These are phyloP conservation scores for Allolobophora icterica DNA, from an alignment of 2,888 invertebrate species.

Conservation along the genomic window DNA sequence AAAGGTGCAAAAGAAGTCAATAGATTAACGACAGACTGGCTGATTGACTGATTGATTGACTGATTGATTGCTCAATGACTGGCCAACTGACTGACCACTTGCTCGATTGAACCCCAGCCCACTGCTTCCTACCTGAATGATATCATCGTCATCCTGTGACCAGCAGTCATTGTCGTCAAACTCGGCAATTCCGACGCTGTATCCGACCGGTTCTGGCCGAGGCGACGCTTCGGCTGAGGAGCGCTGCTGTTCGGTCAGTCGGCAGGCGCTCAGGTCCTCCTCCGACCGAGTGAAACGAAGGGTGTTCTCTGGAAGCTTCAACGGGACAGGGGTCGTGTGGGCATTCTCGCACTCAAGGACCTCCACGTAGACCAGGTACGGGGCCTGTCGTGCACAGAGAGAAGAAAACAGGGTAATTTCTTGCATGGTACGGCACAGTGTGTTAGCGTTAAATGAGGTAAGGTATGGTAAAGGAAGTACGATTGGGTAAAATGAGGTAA, in stretches of 20 bases:
- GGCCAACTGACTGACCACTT: not conserved
- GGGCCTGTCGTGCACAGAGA: slow-evolving; percentile 73
- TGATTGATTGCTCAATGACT: not conserved
- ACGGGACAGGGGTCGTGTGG: slow-evolving; percentile 83
- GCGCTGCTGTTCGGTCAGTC: not conserved
- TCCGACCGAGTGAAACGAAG: slow-evolving; percentile 64
- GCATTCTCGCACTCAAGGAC: slow-evolving; percentile 86
- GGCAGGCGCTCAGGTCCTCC: slow-evolving; percentile 34
- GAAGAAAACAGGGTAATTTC: not conserved
- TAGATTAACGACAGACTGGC: too few relatives aligned
- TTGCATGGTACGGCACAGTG: not conserved
- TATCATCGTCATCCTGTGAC: slow-evolving; percentile 96
- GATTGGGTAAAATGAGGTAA: not conserved
- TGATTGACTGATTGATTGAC: too few relatives aligned
- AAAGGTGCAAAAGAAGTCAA: too few relatives aligned
- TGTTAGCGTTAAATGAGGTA: not conserved
- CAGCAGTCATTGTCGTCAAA: slow-evolving; percentile 74
- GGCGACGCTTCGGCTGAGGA: slow-evolving; percentile 26
- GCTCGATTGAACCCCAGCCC: not conserved
- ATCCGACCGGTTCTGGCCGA: not conserved
- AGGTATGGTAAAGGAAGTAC: not conserved
- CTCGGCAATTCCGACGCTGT: slow-evolving; percentile 46
- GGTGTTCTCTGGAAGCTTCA: slow-evolving; percentile 72
- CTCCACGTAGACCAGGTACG: slow-evolving; percentile 97
- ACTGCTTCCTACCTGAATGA: slow-evolving; percentile 73